Base-by-base conservation (phyloP, 2,113 vertebrate genomes). In the Burhinus oedicnemus region DNA sequence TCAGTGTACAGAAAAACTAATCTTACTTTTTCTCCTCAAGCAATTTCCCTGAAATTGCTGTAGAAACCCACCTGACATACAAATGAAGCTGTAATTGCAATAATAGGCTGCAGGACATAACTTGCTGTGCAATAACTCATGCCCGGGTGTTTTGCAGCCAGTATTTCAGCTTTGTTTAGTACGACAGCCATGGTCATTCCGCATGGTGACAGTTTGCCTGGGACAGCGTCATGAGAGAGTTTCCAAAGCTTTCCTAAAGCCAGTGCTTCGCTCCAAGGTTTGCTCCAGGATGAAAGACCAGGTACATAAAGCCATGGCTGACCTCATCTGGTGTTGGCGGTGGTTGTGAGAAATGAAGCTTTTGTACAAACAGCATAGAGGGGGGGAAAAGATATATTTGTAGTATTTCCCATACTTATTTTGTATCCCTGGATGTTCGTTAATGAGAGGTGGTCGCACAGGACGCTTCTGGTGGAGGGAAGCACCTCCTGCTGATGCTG, bases 381-480 rank as follows among this genome's bases (percentile, higher is more conserved):
- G 40, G 40, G 40, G 40, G 40, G 47, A 54, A 34, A 22, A 14
- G 5, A 11, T 6, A 0, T 3, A 10, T 32, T 30, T 70, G 25
- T 72, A 42, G 6, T 30, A 27, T 55, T 84, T 83, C 15, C 58
- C 15, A 2, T n/a, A 21, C 40, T 61, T 77, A 27, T 80, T 82
- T 92, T 88, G 9, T 83, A 83, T 61, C 80, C 55, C 60, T 68
- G 11, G 27, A 26, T 83, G 88, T 80, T 89, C 49, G 22, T 52
- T 96, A 96, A 92, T 30, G 86, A 96, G 96, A 83, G 58, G 25
- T 14, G 80, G 29, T 45, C 71, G 57, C 60, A 16, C 45, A 68
- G 88, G 83, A 25, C 4, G 34, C 83, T 90, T 66, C 55, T 61
- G 84, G 83, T 68, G 96, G 82, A 66, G 95, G 85, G 77, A 60